Percentiles rank a stretch among this genome's conserved stretches.
Evolutionary conservation across 1,140 invertebrate species (phyloP).

Genomic region (Solen grandis): DNA sequence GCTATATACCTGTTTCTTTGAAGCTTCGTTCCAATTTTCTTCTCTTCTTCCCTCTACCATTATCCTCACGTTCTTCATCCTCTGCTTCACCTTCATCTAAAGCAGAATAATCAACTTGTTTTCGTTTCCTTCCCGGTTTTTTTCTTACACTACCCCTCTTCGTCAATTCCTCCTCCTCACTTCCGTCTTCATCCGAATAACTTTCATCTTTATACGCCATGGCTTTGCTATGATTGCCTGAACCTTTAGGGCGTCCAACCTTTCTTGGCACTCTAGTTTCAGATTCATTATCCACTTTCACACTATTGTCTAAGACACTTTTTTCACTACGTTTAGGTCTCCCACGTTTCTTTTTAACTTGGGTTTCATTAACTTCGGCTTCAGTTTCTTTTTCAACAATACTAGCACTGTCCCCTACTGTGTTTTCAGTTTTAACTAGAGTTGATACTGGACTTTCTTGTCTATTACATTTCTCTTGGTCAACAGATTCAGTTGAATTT

Average conservation of each 20-base stretch:
- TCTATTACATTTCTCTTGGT: not conserved
- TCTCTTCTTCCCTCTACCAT: not conserved
- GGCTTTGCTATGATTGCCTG: too few relatives aligned
- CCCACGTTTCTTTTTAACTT: not conserved
- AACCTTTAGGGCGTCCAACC: too few relatives aligned
- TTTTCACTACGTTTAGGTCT: not conserved
- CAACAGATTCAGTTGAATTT: not conserved
- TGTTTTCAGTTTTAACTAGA: not conserved
- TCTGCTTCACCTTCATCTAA: constrained; percentile 10
- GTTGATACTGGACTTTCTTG: not conserved
- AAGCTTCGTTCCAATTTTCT: not conserved
- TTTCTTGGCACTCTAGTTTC: not conserved
- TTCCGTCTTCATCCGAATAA: too few relatives aligned
- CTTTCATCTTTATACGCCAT: not conserved
- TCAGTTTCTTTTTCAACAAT: not conserved
- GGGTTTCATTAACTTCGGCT: not conserved
- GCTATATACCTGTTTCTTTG: too few relatives aligned
- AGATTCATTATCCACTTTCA: not conserved
- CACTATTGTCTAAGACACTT: not conserved
- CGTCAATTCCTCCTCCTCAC: not conserved
- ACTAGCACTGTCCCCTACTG: constrained; percentile 7
- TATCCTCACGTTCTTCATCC: not conserved
- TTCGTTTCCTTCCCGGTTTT: constrained; percentile 6
- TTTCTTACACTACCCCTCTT: too few relatives aligned
- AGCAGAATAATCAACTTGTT: constrained; percentile 6